phyloP scores from a whole-genome alignment of 1,140 invertebrate species.

The Nymphalis io region DNA sequence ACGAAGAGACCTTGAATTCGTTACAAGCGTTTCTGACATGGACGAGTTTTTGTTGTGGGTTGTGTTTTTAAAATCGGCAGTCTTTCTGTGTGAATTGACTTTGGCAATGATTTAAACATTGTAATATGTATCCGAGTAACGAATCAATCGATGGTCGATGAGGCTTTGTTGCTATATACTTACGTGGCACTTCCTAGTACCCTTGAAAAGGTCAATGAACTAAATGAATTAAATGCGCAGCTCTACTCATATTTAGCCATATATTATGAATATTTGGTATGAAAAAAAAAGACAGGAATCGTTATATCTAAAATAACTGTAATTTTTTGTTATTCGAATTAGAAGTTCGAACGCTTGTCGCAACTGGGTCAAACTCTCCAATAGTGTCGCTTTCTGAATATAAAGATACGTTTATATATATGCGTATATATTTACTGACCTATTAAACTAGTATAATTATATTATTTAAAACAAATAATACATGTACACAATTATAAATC shows the following conservation, averaged over 20 bases:
- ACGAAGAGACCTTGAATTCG: slow-evolving; percentile 60
- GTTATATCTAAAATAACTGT: slow-evolving; percentile 25
- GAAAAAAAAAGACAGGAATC: background rate
- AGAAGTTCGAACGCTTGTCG: slow-evolving; percentile 36
- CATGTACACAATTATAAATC: background rate
- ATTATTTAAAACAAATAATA: slow-evolving; percentile 2
- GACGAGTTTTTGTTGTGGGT: slow-evolving; percentile 61
- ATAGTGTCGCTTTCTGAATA: slow-evolving; percentile 42
- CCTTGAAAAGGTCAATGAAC: slow-evolving; percentile 64
- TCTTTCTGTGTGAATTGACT: slow-evolving; percentile 46
- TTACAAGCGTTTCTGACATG: slow-evolving; percentile 51
- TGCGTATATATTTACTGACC: slow-evolving; percentile 29
- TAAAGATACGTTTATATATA: slow-evolving; percentile 25
- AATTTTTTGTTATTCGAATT: slow-evolving; percentile 33
- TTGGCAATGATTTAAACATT: slow-evolving; percentile 47
- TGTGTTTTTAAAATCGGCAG: slow-evolving; percentile 43
- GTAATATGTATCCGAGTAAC: slow-evolving; percentile 13
- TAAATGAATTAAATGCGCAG: slow-evolving; percentile 55
- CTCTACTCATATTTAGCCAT: background rate
- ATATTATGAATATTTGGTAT: background rate
- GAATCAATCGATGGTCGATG: slow-evolving; percentile 37
- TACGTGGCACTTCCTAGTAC: slow-evolving; percentile 55
- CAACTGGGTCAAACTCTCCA: slow-evolving; percentile 41
- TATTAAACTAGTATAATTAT: slow-evolving; percentile 21
- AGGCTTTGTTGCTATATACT: slow-evolving; percentile 49